A percentile compares a stretch with the other conserved stretches of the same genome.
phyloP scores from a whole-genome alignment of 2,888 invertebrate genomes.

The Heliconius aoede region DNA sequence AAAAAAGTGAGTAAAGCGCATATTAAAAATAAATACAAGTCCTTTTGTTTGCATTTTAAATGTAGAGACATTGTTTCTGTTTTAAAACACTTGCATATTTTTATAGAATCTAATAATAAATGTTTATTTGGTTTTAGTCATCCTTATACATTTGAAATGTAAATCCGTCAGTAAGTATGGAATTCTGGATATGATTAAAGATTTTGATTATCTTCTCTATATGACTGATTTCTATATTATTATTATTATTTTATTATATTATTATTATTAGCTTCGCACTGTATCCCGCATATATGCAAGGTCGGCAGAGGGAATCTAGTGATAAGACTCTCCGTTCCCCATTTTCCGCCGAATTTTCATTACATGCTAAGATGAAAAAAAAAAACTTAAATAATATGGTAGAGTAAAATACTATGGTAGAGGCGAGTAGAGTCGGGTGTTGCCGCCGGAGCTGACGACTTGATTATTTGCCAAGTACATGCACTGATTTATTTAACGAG shows the following conservation, averaged over 20 bases:
- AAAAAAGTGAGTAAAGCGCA: background rate
- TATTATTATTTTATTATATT: too few relatives aligned
- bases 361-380: background rate
- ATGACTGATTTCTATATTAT: too few relatives aligned
- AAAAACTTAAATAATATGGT: background rate
- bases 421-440: background rate
- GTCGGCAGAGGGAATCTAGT: too few relatives aligned
- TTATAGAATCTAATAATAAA: background rate
- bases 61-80: background rate
- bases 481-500: conserved; percentile 40
- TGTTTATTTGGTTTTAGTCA: background rate
- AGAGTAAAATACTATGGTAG: background rate
- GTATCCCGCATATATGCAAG: too few relatives aligned
- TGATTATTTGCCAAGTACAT: conserved; percentile 42
- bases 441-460: conserved; percentile 21
- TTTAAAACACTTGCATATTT: background rate
- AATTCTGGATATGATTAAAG: too few relatives aligned
- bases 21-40: background rate
- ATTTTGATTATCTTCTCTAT: too few relatives aligned
- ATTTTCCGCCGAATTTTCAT: too few relatives aligned
- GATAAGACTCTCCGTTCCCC: too few relatives aligned
- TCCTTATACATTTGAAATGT: too few relatives aligned
- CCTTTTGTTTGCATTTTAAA: conserved; percentile 10
- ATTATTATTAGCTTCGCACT: too few relatives aligned
- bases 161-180: too few relatives aligned